phyloP scores from a whole-genome alignment of 2,888 invertebrate genomes.

The Tachina fera region DNA sequence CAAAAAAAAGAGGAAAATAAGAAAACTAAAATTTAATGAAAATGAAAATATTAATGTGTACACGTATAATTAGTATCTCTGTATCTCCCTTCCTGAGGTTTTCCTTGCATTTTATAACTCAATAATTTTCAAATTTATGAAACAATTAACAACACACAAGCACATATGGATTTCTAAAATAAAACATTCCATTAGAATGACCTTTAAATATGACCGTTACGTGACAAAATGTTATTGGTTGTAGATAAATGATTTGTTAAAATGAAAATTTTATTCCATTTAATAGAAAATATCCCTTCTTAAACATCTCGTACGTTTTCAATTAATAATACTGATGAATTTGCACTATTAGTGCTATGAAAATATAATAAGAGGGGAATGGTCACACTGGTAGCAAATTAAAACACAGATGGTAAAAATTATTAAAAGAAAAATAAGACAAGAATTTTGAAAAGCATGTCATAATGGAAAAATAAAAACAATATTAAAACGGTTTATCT shows the following conservation, averaged over 20 bases:
- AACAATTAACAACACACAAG: not conserved
- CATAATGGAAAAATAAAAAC: no score
- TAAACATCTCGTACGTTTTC: not conserved
- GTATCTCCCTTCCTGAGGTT: no score
- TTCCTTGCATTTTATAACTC: not conserved
- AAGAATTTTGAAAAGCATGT: no score
- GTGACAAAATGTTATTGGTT: conserved; percentile 12
- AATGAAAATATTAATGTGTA: no score
- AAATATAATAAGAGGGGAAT: not conserved
- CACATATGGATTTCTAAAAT: not conserved
- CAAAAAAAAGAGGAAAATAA: no score
- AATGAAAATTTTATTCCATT: conserved; percentile 24
- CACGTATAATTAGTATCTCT: no score
- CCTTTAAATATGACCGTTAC: conserved; percentile 14
- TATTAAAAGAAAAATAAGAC: no score
- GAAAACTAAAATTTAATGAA: no score
- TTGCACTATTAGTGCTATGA: not conserved
- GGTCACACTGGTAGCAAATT: not conserved
- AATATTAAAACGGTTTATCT: no score
- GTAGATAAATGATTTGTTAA: not conserved
- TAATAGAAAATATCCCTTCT: not conserved
- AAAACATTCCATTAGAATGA: not conserved
- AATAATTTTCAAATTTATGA: not conserved
- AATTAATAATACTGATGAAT: conserved; percentile 50
- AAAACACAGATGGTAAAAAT: not conserved